Evolutionary conservation across 1,140 invertebrate species (phyloP), one percentile per base, ranked within the genome.

Genomic region (Drosophila busckii): DNA sequence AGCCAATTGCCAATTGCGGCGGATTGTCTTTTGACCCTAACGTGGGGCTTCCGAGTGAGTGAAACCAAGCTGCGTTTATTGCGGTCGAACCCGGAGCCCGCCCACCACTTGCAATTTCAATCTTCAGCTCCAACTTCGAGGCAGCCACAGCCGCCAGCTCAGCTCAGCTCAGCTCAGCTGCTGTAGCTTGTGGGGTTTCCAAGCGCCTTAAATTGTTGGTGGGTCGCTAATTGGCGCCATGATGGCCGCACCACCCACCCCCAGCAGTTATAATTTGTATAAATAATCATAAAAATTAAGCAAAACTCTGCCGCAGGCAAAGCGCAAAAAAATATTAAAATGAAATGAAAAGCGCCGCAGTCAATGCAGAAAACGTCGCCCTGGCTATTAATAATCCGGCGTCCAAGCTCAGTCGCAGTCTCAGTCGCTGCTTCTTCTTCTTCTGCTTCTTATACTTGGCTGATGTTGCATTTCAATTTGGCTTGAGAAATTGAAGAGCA

Each of bases 401-500:
- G 23, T 29, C 15, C 31, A 22, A 17, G 20, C 17, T n/a, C 22
- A 8, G 46, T 38, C 34, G 34, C 5, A 3, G n/a, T 8, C 13
- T 7, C 34, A 10, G 8, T 29, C 3, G 15, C 26, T 40, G 10
- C 6, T 31, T 25, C 9, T 7, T 19, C 25, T 13, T 2, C 4
- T n/a, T 32, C 23, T 29, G 8, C 4, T 19, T 4, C 22, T 16
- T 23, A 28, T 37, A 9, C 17, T 34, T 22, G 16, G 17, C 44
- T 70, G 50, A 17, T 38, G 10, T 38, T 61, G 50, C 50, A 55
- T 61, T 61, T 61, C 42, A 78, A 69, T 76, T 70, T 76, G 55
- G 52, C 46, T 46, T 19, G 35, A 53, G 50, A 63, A 67, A 52
- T 70, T 59, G 45, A 20, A 55, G 59, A 42, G 37, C n/a, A n/a